Base-by-base conservation (phyloP, 1,140 invertebrate species). In the Neomicropteryx cornuta region DNA sequence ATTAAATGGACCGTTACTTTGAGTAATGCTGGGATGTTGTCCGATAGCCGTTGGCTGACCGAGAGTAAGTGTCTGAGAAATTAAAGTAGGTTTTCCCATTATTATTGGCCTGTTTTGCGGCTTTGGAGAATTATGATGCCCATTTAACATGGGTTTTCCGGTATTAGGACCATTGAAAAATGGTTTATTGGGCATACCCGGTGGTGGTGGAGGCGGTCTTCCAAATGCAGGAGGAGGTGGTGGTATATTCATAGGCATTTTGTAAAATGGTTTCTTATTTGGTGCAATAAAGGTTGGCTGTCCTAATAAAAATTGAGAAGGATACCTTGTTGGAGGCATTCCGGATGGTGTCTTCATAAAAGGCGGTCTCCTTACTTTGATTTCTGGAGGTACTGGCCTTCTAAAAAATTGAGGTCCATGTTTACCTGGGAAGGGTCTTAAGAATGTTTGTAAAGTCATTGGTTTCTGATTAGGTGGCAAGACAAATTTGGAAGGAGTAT, bases 11-110 rank as follows among this genome's bases (percentile, higher is more conserved):
- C 65, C 41, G 18, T 50, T 57, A 40, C 66, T 68, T 51, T 68
- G 66, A 46, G 58, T 62, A 48, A 59, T 64, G 2, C 65, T 61
- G 4, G 64, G 53, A 43, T 68, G 62, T 45, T 64, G 66, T n/a
- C 56, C 60, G 18, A 66, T 66, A 30, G 67, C 56, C 24, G 66
- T 63, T 1, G 60, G 55, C 39, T 66, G 53, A 23, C 65, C 63
- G 19, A 68, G 50, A 36, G 55, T 68, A 20, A 68, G 45, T 17
- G 58, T 66, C 43, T 64, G 60, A 39, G 52, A 56, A 28, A 51
- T 45, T 3, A 45, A 41, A 28, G 39, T 45, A 18, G 58, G 58
- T 44, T 60, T 62, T 10, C 56, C 60, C 38, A 60, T 48, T 28
- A 61, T 53, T 32, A 59, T 41, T 4, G 52, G 44, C 30, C 39